Evolutionary conservation across 2,113 vertebrate genomes (phyloP).

Genomic region (Cyrtonyx montezumae): DNA sequence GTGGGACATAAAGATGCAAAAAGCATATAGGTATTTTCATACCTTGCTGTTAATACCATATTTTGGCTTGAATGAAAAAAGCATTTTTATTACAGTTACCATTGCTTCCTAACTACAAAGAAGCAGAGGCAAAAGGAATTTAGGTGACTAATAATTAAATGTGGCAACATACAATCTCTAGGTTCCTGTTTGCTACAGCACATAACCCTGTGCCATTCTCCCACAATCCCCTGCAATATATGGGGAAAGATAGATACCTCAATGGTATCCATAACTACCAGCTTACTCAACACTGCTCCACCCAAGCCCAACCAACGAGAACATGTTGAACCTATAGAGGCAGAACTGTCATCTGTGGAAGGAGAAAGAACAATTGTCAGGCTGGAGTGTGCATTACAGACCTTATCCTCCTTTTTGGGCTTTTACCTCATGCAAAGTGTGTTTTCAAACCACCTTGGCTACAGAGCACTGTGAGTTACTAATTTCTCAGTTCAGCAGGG

Average conservation of each 20-base stretch:
- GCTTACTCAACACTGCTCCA: slow-evolving; percentile 15
- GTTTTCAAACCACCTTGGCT: not conserved
- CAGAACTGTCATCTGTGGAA: slow-evolving; percentile 14
- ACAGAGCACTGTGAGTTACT: not conserved
- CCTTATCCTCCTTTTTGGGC: not conserved
- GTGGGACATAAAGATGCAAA: not conserved
- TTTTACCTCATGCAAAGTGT: not conserved
- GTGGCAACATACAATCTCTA: slow-evolving; percentile 42
- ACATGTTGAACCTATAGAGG: not conserved
- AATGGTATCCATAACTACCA: slow-evolving; percentile 37
- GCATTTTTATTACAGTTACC: not conserved
- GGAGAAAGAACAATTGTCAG: not conserved
- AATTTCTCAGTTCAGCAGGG: not conserved
- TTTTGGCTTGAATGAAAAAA: not conserved
- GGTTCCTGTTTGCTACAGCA: slow-evolving; percentile 60
- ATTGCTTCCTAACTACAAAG: slow-evolving; percentile 26
- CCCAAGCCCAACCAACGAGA: slow-evolving; percentile 24
- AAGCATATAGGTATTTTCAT: not conserved
- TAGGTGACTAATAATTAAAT: slow-evolving; percentile 27
- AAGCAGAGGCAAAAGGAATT: slow-evolving; percentile 34
- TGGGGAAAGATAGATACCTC: slow-evolving; percentile 40
- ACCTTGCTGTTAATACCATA: not conserved
- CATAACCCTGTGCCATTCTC: slow-evolving; percentile 31
- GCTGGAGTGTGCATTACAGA: not conserved
- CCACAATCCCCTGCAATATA: slow-evolving; percentile 14